Evolutionary conservation across 2,888 invertebrate species (phyloP).

Genomic region (Cotesia congregata): DNA sequence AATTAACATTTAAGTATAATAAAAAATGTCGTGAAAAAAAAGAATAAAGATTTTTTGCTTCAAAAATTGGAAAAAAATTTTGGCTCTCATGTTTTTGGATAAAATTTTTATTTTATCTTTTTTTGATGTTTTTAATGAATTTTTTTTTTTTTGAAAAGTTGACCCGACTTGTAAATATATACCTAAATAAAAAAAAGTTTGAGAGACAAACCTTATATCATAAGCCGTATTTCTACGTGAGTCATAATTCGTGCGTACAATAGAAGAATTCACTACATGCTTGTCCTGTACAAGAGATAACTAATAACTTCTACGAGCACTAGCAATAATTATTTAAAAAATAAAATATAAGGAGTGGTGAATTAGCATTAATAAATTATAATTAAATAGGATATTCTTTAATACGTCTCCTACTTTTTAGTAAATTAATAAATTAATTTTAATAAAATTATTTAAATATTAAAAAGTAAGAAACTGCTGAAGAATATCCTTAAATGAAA

Average conservation of each 20-base stretch:
- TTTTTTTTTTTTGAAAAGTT: neutral
- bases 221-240: conserved; percentile 63
- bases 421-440: no score
- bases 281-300: conserved; percentile 70
- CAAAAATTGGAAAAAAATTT: no score
- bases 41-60: no score
- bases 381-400: no score
- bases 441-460: no score
- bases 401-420: no score
- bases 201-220: conserved; percentile 67
- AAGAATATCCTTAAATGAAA: conserved; percentile 11
- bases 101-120: no score
- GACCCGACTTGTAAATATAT: conserved; percentile 38
- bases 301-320: conserved; percentile 69
- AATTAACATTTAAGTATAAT: no score
- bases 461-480: conserved; percentile 9
- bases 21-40: no score
- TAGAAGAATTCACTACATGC: conserved; percentile 66
- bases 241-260: conserved; percentile 68
- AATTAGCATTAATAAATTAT: conserved; percentile 2
- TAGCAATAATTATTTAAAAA: conserved; percentile 52
- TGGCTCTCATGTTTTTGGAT: no score
- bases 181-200: conserved; percentile 37
- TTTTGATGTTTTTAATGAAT: no score
- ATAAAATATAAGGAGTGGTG: conserved; percentile 1